Evolutionary conservation across 2,888 invertebrate species (phyloP).

Genomic region (Smittia sp.): DNA sequence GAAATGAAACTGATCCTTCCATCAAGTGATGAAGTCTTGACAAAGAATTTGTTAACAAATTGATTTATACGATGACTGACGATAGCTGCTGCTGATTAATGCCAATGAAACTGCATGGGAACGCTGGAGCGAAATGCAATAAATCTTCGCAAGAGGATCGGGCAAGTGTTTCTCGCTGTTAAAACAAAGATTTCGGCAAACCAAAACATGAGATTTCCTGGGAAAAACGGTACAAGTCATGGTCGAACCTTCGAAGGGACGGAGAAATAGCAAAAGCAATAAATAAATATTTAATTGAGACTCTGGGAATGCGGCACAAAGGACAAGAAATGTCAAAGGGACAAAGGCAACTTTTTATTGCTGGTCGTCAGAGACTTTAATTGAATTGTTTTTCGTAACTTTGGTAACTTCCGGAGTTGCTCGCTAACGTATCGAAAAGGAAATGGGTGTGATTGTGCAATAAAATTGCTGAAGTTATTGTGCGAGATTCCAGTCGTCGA

Average conservation of each 20-base stretch:
- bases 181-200: slow-evolving; percentile 18
- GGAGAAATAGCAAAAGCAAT: not conserved
- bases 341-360: not conserved
- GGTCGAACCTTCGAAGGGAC: not conserved
- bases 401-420: slow-evolving; percentile 26
- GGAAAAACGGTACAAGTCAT: not conserved
- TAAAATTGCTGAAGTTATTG: slow-evolving; percentile 29
- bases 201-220: slow-evolving; percentile 6
- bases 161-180: slow-evolving; percentile 16
- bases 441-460: slow-evolving; percentile 41
- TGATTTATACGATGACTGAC: slow-evolving; percentile 30
- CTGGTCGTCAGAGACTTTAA: not conserved
- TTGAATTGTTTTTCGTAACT: slow-evolving; percentile 1
- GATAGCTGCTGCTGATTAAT: slow-evolving; percentile 6
- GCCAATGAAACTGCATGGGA: not conserved
- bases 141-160: slow-evolving; percentile 12
- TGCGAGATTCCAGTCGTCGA: not conserved
- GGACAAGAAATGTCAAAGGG: slow-evolving; percentile 4
- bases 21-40: slow-evolving; percentile 32
- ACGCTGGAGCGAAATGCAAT: slow-evolving; percentile 3
- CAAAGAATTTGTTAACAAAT: slow-evolving; percentile 37
- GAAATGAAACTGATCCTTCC: slow-evolving; percentile 10
- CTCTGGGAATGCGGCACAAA: not conserved
- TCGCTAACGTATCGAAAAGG: slow-evolving; percentile 8
- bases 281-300: slow-evolving; percentile 28